Evolutionary conservation across 2,888 invertebrate genomes (phyloP).

Genomic region (Mellilla xanthometata): DNA sequence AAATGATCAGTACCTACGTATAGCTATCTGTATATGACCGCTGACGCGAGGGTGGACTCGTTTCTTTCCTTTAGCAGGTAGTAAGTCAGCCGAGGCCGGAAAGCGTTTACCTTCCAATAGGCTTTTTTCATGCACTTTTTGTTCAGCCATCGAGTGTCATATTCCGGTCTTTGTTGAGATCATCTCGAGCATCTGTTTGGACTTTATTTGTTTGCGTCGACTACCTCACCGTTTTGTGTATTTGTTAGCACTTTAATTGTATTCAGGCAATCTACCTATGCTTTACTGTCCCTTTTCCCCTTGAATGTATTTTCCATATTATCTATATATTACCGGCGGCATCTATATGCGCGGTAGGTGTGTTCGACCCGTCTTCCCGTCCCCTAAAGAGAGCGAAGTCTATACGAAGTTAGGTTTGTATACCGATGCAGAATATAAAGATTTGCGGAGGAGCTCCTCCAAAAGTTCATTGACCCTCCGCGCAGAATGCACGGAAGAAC

Average conservation of each 20-base stretch:
- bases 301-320: conserved; percentile 1
- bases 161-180: conserved; percentile 38
- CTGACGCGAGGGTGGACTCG: conserved; percentile 40
- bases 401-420: conserved; percentile 43
- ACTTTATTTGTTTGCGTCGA: conserved; percentile 9
- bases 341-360: conserved; percentile 17
- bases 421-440: conserved; percentile 56
- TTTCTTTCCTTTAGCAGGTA: conserved; percentile 66
- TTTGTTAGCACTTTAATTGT: conserved; percentile 3
- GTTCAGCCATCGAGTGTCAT: conserved; percentile 42
- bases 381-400: conserved; percentile 36
- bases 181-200: conserved; percentile 21
- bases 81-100: conserved; percentile 61
- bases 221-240: background rate
- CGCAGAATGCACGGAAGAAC: conserved; percentile 64
- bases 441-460: conserved; percentile 69
- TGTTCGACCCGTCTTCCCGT: conserved; percentile 30
- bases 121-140: conserved; percentile 52
- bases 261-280: conserved; percentile 1
- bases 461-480: conserved; percentile 64
- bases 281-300: background rate
- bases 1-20: conserved; percentile 22
- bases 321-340: conserved; percentile 7
- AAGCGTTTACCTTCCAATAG: conserved; percentile 57
- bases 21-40: conserved; percentile 17